These are phyloP conservation scores for Chironomus riparius DNA, from an alignment of 2,888 invertebrate species.

Conservation along the genomic window DNA sequence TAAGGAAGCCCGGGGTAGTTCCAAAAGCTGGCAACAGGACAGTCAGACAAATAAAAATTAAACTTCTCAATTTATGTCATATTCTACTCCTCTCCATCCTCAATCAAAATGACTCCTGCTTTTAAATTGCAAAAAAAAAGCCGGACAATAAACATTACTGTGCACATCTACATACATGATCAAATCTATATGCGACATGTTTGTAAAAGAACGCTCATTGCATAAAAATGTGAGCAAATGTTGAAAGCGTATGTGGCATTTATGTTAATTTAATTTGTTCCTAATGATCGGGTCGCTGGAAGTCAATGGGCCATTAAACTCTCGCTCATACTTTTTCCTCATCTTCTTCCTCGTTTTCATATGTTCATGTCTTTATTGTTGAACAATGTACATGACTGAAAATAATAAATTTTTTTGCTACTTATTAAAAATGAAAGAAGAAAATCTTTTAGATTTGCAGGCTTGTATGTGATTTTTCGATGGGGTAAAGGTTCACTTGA, in stretches of 20 bases:
- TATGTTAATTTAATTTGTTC: conserved; percentile 26
- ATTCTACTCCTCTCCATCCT: too few species aligned
- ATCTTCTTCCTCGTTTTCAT: not conserved
- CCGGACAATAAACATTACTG: not conserved
- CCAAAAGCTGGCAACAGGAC: too few species aligned
- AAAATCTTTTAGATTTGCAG: not conserved
- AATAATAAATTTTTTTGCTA: too few species aligned
- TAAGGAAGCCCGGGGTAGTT: too few species aligned
- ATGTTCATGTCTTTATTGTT: not conserved
- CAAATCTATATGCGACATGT: not conserved
- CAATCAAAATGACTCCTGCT: too few species aligned
- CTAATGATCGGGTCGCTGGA: conserved; percentile 21
- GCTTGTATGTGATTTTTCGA: not conserved
- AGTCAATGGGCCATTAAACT: conserved; percentile 20
- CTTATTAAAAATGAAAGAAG: too few species aligned
- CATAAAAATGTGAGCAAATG: conserved; percentile 21
- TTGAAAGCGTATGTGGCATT: conserved; percentile 10
- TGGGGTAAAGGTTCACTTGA: too few species aligned
- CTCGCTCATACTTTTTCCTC: too few species aligned
- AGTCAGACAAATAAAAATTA: too few species aligned
- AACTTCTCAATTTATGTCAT: too few species aligned
- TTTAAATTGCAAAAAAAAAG: too few species aligned
- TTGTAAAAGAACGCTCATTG: conserved; percentile 1
- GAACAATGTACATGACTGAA: not conserved
- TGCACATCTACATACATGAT: not conserved